Percentiles rank a stretch among this genome's conserved stretches.
Conservation (phyloP, 2,113 vertebrate species). For the Corythoichthys intestinalis region DNA sequence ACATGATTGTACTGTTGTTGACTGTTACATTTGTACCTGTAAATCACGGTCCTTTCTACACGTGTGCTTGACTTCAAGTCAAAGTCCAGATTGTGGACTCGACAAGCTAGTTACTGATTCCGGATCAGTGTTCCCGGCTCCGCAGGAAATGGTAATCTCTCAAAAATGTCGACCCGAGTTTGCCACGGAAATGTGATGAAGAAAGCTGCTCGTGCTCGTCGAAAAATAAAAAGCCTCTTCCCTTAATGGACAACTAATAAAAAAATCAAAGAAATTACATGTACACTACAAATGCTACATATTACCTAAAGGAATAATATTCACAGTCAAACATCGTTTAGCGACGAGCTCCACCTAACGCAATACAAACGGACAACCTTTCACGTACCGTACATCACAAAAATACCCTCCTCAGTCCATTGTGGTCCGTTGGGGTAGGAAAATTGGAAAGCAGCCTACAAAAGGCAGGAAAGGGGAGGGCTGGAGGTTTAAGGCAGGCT, state of each 20-base stretch:
- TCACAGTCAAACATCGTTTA: slow-evolving; percentile 64
- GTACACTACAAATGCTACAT: slow-evolving; percentile 55
- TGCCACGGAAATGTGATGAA: slow-evolving; percentile 27
- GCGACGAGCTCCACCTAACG: slow-evolving; percentile 42
- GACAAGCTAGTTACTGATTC: slow-evolving; percentile 37
- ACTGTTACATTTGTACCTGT: slow-evolving; percentile 36
- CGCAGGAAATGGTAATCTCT: slow-evolving; percentile 30
- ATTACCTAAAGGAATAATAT: slow-evolving; percentile 46
- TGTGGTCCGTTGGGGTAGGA: slow-evolving; percentile 38
- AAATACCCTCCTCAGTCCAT: slow-evolving; percentile 36
- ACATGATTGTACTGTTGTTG: slow-evolving; percentile 60
- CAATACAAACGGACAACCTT: slow-evolving; percentile 33
- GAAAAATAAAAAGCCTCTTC: slow-evolving; percentile 29
- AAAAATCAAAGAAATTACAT: slow-evolving; percentile 35
- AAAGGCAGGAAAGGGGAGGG: slow-evolving; percentile 1
- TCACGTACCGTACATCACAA: slow-evolving; percentile 45
- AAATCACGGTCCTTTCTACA: slow-evolving; percentile 47
- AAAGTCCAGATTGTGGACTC: slow-evolving; percentile 12
- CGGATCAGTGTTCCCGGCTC: slow-evolving; percentile 37
- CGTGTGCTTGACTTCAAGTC: slow-evolving; percentile 23
- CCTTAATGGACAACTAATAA: slow-evolving; percentile 48
- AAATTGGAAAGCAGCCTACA: not conserved
- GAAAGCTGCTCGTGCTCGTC: slow-evolving; percentile 41
- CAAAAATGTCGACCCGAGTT: slow-evolving; percentile 28
- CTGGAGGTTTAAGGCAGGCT: slow-evolving; percentile 83